Conservation (phyloP, 2,888 invertebrate species). For the Hydrotaea cyrtoneurina region DNA sequence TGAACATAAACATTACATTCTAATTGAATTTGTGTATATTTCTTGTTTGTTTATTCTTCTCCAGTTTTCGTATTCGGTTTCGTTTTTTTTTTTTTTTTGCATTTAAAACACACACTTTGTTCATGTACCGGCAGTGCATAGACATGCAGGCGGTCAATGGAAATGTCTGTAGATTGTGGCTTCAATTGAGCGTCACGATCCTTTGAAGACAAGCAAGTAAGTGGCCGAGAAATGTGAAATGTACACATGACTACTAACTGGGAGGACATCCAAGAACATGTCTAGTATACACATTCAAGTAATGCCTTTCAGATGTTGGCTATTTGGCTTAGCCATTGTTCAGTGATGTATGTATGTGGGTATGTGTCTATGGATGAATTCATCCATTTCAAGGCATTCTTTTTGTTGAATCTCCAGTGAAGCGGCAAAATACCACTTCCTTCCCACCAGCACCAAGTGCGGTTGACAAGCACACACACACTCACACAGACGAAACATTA, state of each 20-base stretch:
- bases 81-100: too few relatives aligned
- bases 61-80: not conserved
- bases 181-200: constrained; percentile 64
- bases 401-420: constrained; percentile 35
- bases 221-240: constrained; percentile 23
- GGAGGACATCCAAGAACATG: not conserved
- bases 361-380: constrained; percentile 6
- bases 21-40: constrained; percentile 52
- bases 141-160: not conserved
- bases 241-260: not conserved
- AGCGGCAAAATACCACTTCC: constrained; percentile 53
- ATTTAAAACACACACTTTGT: not conserved
- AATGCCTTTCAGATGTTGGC: constrained; percentile 38
- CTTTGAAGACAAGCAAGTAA: constrained; percentile 48
- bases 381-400: constrained; percentile 9
- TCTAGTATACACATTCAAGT: not conserved
- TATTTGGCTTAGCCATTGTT: constrained; percentile 52
- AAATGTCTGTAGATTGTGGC: constrained; percentile 62
- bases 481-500: not conserved
- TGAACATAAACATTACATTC: constrained; percentile 63
- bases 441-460: not conserved
- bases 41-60: constrained; percentile 24
- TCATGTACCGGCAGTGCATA: not conserved
- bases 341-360: not conserved
- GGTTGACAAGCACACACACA: not conserved